These are phyloP conservation scores for Pogonophryne albipinna DNA, from an alignment of 2,797 vertebrate genomes.

Conservation along the genomic window DNA sequence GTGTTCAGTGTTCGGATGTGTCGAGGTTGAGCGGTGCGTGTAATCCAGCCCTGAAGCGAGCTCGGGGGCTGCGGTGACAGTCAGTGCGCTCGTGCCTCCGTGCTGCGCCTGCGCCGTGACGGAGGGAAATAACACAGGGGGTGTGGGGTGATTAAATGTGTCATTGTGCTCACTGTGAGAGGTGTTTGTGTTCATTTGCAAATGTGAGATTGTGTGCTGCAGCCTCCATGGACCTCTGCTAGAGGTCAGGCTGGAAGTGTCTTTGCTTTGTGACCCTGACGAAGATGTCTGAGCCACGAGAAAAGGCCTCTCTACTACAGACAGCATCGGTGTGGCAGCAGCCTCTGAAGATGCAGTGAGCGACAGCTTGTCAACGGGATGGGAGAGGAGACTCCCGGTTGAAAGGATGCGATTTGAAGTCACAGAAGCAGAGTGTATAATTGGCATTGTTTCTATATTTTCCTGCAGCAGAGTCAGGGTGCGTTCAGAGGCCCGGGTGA, in stretches of 20 bases:
- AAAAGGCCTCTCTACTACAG: not conserved
- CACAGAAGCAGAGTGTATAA: conserved; percentile 17
- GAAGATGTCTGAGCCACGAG: conserved; percentile 18
- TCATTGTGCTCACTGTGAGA: not conserved
- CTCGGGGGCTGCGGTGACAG: not conserved
- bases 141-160: conserved; percentile 3
- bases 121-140: conserved; percentile 3
- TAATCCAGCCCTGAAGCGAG: conserved; percentile 15
- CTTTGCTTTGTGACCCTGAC: conserved; percentile 6
- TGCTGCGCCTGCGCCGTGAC: conserved; percentile 14
- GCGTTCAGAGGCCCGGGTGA: conserved; percentile 31
- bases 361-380: conserved; percentile 15
- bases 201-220: not conserved
- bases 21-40: not conserved
- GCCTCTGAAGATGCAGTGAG: conserved; percentile 12
- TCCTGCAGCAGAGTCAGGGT: conserved; percentile 41
- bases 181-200: not conserved
- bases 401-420: conserved; percentile 20
- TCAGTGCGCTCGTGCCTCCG: not conserved
- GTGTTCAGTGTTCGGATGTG: not conserved
- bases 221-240: conserved; percentile 12
- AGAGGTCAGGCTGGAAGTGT: conserved; percentile 1
- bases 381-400: not conserved
- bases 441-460: conserved; percentile 16
- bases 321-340: not conserved